phyloP scores from a whole-genome alignment of 2,113 vertebrate genomes.

The Neomonachus schauinslandi region DNA sequence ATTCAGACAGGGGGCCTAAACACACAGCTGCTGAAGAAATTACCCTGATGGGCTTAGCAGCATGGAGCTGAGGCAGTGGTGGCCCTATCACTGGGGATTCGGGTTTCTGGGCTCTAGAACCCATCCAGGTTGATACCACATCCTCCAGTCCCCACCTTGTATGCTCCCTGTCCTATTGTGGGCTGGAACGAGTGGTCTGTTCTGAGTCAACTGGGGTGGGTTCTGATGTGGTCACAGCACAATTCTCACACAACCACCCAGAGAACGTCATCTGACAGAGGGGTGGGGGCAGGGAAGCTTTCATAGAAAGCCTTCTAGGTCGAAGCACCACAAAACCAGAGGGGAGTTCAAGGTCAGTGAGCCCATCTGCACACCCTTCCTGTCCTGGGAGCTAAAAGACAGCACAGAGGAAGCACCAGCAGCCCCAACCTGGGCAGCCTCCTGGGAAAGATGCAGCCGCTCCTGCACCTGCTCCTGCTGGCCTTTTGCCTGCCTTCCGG shows the following conservation, averaged over 20 bases:
- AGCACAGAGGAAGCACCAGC: not conserved
- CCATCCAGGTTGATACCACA: not conserved
- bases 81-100: not conserved
- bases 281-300: not conserved
- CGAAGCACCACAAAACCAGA: not conserved
- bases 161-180: not conserved
- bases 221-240: not conserved
- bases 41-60: not conserved
- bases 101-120: not conserved
- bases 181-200: not conserved
- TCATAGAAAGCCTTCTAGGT: not conserved
- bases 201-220: conserved; percentile 51
- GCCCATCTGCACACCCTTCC: not conserved
- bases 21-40: not conserved
- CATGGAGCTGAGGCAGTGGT: not conserved
- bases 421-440: not conserved
- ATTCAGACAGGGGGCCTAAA: not conserved
- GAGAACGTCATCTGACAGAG: not conserved
- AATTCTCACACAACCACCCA: not conserved
- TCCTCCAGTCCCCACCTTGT: not conserved
- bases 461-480: conserved; percentile 2
- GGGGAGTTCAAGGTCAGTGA: not conserved
- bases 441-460: conserved; percentile 40
- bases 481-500: not conserved
- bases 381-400: not conserved